Conservation (phyloP, 2,888 invertebrate genomes). For the Mythimna lalbum region DNA sequence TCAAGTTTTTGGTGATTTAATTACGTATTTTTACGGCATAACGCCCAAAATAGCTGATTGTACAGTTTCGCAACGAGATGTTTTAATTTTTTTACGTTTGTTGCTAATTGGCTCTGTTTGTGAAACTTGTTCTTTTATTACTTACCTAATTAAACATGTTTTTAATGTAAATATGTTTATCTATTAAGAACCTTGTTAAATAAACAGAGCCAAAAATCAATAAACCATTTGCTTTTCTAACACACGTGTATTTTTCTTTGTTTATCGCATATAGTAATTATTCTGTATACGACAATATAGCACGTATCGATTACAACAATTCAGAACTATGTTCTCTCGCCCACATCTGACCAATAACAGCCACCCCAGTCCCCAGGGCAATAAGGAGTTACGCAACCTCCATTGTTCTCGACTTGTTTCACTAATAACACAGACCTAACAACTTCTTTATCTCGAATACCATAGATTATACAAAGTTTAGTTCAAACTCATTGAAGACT, state of each 20-base stretch:
- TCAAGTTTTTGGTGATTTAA: constrained; percentile 43
- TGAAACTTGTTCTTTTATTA: neutral
- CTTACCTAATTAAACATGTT: neutral
- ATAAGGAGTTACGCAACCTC: constrained; percentile 56
- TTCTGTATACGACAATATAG: neutral
- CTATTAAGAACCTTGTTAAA: neutral
- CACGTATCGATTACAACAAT: constrained; percentile 10
- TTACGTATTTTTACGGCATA: constrained; percentile 44
- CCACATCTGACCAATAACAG: constrained; percentile 37
- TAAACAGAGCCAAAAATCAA: neutral
- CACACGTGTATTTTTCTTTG: neutral
- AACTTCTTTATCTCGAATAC: constrained; percentile 49
- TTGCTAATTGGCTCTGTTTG: constrained; percentile 21
- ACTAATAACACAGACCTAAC: constrained; percentile 58
- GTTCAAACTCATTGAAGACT: constrained; percentile 34
- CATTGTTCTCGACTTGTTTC: constrained; percentile 60
- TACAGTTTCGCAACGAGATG: constrained; percentile 41
- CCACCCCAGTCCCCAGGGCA: constrained; percentile 40
- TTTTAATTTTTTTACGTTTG: constrained; percentile 15
- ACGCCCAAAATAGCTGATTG: constrained; percentile 35
- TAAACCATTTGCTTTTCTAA: neutral
- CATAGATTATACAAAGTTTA: constrained; percentile 40
- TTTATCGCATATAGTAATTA: constrained; percentile 2
- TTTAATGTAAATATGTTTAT: neutral
- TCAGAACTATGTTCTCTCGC: constrained; percentile 25